Evolutionary conservation across 2,113 vertebrate genomes (phyloP), one percentile per base, ranked within the genome.

Genomic region (Nycticorax nycticorax): DNA sequence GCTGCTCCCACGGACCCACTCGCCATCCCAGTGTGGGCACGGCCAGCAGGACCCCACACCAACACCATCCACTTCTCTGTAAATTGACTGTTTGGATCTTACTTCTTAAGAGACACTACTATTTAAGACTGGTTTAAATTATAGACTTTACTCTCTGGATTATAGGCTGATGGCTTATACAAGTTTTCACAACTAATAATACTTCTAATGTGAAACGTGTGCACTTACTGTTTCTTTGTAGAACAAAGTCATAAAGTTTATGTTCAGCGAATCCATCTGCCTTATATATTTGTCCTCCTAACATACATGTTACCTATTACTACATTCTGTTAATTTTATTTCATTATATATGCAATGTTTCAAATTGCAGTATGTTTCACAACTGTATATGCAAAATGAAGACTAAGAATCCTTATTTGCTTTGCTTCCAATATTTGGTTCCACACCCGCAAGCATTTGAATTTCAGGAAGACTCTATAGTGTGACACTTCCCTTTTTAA

Each of bases 11-110:
- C 8, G 28, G 15, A 24, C 19, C 13, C 30, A 17, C 28, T 8
- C 23, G 27, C 32, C 50, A 28, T 4, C 18, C 43, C 45, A 45
- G 28, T 1, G 0, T 3, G 33, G 27, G 35, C 37, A 66, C 0
- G 3, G 74, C 37, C 52, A 73, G 14, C 52, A 18, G 18, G 52
- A 33, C 3, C 7, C n/a, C 50, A 32, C 7, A 64, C 22, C 60
- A 52, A 45, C 52, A 88, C 32, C 50, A 57, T 7, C 24, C 33
- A 27, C 9, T 59, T 37, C 57, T 75, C 62, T n/a, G 23, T 26
- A 77, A 75, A 64, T 23, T 43, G 20, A 27, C 10, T 32, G 33
- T 24, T n/a, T 88, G 64, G 59, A 66, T 59, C 28, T 6, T 37
- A 59, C 41, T 62, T 82, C 55, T 62, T 56, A 63, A 60, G 39